Conservation (phyloP, 2,797 vertebrate species). For the Garrulus glandarius region DNA sequence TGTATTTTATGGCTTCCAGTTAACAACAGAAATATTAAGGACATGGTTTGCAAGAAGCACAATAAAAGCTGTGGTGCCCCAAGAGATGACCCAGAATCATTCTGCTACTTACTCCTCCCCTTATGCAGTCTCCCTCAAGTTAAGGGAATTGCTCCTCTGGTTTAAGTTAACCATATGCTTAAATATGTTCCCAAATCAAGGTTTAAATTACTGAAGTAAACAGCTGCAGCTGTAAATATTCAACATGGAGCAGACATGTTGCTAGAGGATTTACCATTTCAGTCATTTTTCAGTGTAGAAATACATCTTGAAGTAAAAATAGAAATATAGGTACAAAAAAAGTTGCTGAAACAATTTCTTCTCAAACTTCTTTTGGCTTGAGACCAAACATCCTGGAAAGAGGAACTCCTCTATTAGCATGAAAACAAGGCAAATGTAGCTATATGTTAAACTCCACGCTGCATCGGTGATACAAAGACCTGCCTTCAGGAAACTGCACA, state of each 20-base stretch:
- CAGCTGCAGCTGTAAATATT: constrained; percentile 44
- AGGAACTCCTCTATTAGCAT: not conserved
- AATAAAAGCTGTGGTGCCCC: not conserved
- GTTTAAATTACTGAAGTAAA: constrained; percentile 22
- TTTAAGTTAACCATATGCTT: constrained; percentile 39
- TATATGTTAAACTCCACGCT: not conserved
- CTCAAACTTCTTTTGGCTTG: constrained; percentile 7
- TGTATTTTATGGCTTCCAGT: not conserved
- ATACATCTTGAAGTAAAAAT: constrained; percentile 18
- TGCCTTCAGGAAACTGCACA: not conserved
- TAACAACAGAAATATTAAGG: not conserved
- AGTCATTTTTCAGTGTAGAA: not conserved
- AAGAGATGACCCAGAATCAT: not conserved
- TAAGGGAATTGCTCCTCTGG: not conserved
- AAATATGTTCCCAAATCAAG: not conserved
- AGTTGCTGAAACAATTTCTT: not conserved
- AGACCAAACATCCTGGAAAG: constrained; percentile 8
- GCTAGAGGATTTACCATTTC: not conserved
- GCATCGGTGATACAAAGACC: not conserved
- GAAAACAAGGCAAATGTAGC: not conserved
- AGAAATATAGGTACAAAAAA: not conserved
- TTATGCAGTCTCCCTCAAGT: not conserved
- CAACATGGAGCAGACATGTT: not conserved
- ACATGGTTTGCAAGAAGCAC: not conserved
- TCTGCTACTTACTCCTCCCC: not conserved